Base-by-base conservation (phyloP, 2,797 vertebrate species). In the Lepilemur ruficaudatus region DNA sequence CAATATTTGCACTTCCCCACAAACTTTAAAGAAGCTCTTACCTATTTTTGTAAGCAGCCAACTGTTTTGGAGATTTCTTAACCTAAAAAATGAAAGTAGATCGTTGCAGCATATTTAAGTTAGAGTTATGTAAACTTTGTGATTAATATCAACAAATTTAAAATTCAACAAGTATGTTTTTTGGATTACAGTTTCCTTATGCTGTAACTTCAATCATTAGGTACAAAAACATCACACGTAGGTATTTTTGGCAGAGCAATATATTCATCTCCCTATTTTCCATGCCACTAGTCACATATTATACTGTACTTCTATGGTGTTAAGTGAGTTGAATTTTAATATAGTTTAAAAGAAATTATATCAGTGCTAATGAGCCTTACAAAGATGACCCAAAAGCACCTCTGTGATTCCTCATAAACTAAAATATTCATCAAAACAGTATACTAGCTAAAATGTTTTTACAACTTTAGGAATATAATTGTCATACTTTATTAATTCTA, bases 1-100 rank as follows among this genome's bases (percentile, higher is more conserved):
- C 41, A 59, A 25, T 70, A 94, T 46, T 95, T 96, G 73, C 76
- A 65, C 23, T 86, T 86, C 86, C 81, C 78, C 63, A 94, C n/a
- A 73, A 72, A 67, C 43, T 97, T 84, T 73, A 97, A 32, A 98
- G 67, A 46, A 93, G 15, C 8, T 97, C 98, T 97, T 98, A 99
- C 99, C 99, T 98, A 98, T 98, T 98, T 97, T 97, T 97, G 89
- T 98, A 99, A 95, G 98, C 98, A 98, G 98, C 99, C 98, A 98
- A 98, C 97, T 99, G 98, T 98, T 99, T 99, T 98, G 98, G 97
- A 98, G 98, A 98, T 98, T 98, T 98, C 98, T 99, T 99, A 98
- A 98, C 98, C 99, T 99, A 85, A 72, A 43, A 98, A 96, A 98
- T 94, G 55, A 35, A 95, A 78, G 92, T 94, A 11, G 86, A 28